Evolutionary conservation across 2,888 invertebrate genomes (phyloP).

Genomic region (Tachystola acroxantha): DNA sequence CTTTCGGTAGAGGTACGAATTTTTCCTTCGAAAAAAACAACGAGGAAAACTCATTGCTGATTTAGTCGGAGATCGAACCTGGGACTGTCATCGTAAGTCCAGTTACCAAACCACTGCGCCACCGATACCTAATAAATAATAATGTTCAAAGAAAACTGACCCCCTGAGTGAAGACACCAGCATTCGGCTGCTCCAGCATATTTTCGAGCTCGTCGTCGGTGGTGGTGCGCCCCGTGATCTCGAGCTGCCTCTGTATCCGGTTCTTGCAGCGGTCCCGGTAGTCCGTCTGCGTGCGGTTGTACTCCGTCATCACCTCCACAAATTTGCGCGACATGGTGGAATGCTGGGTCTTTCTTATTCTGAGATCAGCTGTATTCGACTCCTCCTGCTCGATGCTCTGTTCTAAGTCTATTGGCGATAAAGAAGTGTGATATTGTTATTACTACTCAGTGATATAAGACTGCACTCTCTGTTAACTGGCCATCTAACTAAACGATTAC

Average conservation of each 20-base stretch:
- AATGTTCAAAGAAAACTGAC: too few species aligned
- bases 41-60: too few species aligned
- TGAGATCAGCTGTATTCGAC: slow-evolving; percentile 98
- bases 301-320: slow-evolving; percentile 99
- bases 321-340: slow-evolving; percentile 99
- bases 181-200: slow-evolving; percentile 99
- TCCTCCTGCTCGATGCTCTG: slow-evolving; percentile 99
- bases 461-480: too few species aligned
- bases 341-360: slow-evolving; percentile 99
- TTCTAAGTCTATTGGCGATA: slow-evolving; percentile 99
- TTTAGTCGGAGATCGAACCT: too few species aligned
- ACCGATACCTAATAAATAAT: too few species aligned
- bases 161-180: slow-evolving; percentile 96
- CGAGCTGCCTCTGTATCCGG: slow-evolving; percentile 97
- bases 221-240: slow-evolving; percentile 98
- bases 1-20: too few species aligned
- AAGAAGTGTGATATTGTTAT: too few species aligned
- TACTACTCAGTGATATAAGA: too few species aligned
- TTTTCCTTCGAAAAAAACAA: too few species aligned
- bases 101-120: too few species aligned
- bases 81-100: too few species aligned
- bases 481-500: too few species aligned
- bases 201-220: slow-evolving; percentile 99
- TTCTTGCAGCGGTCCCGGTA: slow-evolving; percentile 99
- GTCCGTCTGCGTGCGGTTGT: slow-evolving; percentile 99